Base-by-base conservation (phyloP, 2,797 vertebrate species). In the Phrynocephalus vlangalii region DNA sequence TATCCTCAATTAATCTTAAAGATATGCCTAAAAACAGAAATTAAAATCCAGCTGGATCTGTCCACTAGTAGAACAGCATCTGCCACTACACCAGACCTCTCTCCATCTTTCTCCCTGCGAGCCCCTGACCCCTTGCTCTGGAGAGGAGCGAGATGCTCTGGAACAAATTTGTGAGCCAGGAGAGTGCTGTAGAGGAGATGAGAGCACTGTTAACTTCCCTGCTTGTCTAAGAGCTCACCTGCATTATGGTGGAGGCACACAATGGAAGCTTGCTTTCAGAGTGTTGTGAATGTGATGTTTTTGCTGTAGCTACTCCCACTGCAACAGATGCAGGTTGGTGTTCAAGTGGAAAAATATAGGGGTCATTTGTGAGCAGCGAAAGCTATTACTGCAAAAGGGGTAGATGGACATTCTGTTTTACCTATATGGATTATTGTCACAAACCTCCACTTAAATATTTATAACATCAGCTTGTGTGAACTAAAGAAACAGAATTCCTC, bases 401-500 rank as follows among this genome's bases (percentile, higher is more conserved):
- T 86, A 15, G 50, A 28, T 26, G 50, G 28, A n/a, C 50, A 28
- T 66, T 30, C 20, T 60, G 30, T 4, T 63, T 11, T 5, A 33
- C 38, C 38, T 84, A 72, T n/a, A 67, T 76, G 20, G 3, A 3
- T n/a, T 72, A 24, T 80, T 44, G 76, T 77, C 73, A 48, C 13
- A 78, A 84, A 1, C 24, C 48, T 73, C 68, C 68, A 2, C 28
- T 85, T 83, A 52, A 50, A 52, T 76, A 48, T 82, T 52, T 82
- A 13, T 76, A 87, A 44, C 68, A 30, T 76, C 60, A 76, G 44
- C 76, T 87, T 87, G 44, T 81, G 5, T 75, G 28, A 87, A 50
- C 24, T 68, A 56, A 79, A 16, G 52, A 10, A 56, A 24, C 84
- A 72, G 6, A 24, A 5, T 79, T 72, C 77, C 16, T 44, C n/a